Evolutionary conservation across 1,140 invertebrate genomes (phyloP).

Genomic region (Leptestheria dahalacensis): DNA sequence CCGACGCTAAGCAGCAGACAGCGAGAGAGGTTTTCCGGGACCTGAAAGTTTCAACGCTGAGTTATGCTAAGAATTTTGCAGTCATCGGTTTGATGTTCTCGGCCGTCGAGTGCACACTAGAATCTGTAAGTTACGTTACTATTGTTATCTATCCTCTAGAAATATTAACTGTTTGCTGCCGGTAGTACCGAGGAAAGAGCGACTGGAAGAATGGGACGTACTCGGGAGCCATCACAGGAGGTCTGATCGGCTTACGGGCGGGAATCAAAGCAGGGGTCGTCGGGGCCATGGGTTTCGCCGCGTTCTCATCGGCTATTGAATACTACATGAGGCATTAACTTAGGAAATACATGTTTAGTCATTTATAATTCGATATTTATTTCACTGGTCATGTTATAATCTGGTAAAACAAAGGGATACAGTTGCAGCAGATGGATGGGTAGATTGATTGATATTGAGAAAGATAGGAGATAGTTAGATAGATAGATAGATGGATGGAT

Average conservation of each 20-base stretch:
- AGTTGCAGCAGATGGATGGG: no score
- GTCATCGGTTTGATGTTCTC: constrained; percentile 84
- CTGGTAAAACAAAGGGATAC: no score
- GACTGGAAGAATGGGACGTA: constrained; percentile 95
- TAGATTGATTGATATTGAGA: no score
- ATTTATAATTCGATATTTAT: background rate
- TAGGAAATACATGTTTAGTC: constrained; percentile 8
- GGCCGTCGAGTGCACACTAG: constrained; percentile 79
- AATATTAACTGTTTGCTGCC: constrained; percentile 20
- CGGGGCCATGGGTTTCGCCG: constrained; percentile 86
- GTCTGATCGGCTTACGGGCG: constrained; percentile 85
- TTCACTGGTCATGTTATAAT: background rate
- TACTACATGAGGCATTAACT: constrained; percentile 67
- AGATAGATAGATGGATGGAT: no score
- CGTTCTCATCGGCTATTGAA: constrained; percentile 87
- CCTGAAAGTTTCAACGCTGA: constrained; percentile 76
- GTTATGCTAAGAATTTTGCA: constrained; percentile 96
- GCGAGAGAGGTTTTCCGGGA: constrained; percentile 70
- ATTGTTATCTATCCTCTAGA: constrained; percentile 5
- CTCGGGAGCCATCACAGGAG: constrained; percentile 83
- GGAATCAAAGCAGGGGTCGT: constrained; percentile 81
- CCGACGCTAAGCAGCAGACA: constrained; percentile 63
- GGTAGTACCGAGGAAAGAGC: constrained; percentile 71
- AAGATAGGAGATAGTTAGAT: no score
- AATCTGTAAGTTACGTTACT: constrained; percentile 45